Conservation (phyloP, 2,888 invertebrate species). For the Seira sanloemensis region DNA sequence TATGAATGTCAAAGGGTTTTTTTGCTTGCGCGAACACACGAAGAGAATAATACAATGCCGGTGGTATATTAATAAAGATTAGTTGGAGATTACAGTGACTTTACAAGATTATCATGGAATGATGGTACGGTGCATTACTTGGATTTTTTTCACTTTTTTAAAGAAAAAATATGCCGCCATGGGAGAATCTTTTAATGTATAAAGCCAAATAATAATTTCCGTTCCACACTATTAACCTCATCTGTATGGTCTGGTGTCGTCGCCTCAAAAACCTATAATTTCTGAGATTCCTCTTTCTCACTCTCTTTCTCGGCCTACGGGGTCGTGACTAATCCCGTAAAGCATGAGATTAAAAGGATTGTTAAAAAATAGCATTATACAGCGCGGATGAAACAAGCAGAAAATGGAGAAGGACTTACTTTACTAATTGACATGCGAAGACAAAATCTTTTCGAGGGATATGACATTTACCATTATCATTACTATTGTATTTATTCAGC, state of each 20-base stretch:
- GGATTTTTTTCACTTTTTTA: constrained; percentile 21
- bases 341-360: constrained; percentile 39
- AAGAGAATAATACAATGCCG: constrained; percentile 12
- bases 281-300: not conserved
- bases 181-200: constrained; percentile 3
- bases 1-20: constrained; percentile 23
- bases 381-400: constrained; percentile 20
- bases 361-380: constrained; percentile 9
- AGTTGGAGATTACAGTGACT: constrained; percentile 32
- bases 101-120: constrained; percentile 48
- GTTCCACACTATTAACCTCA: constrained; percentile 41
- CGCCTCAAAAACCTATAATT: constrained; percentile 29
- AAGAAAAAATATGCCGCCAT: not conserved
- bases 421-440: constrained; percentile 50
- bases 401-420: not conserved
- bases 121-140: constrained; percentile 51
- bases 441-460: not conserved
- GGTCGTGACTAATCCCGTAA: constrained; percentile 48
- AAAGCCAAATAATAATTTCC: constrained; percentile 40
- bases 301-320: constrained; percentile 3
- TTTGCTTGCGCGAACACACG: constrained; percentile 33
- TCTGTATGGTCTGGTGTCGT: constrained; percentile 15
- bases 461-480: not conserved
- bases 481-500: not conserved
- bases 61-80: constrained; percentile 40